phyloP scores from a whole-genome alignment of 2,797 vertebrate species.

The Poeciliopsis presidionis region DNA sequence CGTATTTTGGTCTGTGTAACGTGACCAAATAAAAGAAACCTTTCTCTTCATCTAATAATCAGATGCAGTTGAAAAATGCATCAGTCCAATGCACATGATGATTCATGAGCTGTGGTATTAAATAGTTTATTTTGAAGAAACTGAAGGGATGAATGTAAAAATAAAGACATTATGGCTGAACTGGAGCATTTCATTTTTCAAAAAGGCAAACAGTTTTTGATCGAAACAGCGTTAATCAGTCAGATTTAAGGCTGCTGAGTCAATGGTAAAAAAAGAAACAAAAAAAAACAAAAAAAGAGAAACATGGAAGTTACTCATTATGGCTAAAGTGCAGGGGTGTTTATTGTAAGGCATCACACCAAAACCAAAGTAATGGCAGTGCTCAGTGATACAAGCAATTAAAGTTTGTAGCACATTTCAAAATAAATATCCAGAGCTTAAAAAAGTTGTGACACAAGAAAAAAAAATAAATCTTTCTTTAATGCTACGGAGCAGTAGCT shows the following conservation, averaged over 20 bases:
- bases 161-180: not conserved
- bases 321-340: conserved; percentile 68
- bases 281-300: not conserved
- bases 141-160: not conserved
- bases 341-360: conserved; percentile 66
- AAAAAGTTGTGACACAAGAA: conserved; percentile 9
- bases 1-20: not conserved
- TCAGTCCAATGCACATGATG: not conserved
- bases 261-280: conserved; percentile 7
- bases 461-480: conserved; percentile 17
- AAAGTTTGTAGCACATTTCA: conserved; percentile 40
- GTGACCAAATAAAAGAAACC: not conserved
- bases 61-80: not conserved
- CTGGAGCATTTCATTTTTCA: not conserved
- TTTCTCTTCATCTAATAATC: not conserved
- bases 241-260: conserved; percentile 43
- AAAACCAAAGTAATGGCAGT: conserved; percentile 43
- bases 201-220: conserved; percentile 37
- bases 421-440: conserved; percentile 40
- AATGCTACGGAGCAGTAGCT: conserved; percentile 37
- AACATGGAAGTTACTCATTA: conserved; percentile 39
- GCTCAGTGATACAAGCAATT: conserved; percentile 28
- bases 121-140: not conserved
- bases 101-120: conserved; percentile 10
- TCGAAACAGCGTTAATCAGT: conserved; percentile 30